Percentiles rank a stretch among this genome's conserved stretches.
Evolutionary conservation across 53 echinoderm and acorn worm genomes (phyloP).

Genomic region (Astropecten irregularis): DNA sequence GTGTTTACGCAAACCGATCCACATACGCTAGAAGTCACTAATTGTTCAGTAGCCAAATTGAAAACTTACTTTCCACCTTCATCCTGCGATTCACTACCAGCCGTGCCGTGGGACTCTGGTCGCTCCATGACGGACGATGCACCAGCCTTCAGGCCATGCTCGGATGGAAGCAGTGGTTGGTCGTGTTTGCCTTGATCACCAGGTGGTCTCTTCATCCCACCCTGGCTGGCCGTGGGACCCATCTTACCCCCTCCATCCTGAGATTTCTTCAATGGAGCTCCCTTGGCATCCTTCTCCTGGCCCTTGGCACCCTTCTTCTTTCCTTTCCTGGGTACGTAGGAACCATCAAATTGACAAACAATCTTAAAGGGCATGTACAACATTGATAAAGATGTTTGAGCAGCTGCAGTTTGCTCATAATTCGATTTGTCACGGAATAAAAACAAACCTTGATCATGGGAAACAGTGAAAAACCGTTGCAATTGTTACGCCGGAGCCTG

Average conservation of each 20-base stretch:
- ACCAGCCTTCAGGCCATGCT: constrained; percentile 86
- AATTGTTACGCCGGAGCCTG: no score
- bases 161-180: constrained; percentile 68
- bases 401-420: no score
- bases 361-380: no score
- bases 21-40: no score
- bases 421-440: no score
- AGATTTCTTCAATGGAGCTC: constrained; percentile 85
- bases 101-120: constrained; percentile 98
- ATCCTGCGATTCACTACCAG: constrained; percentile 87
- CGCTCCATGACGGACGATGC: constrained; percentile 79
- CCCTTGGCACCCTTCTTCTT: constrained; percentile 84
- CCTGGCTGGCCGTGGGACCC: constrained; percentile 76
- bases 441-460: no score
- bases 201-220: constrained; percentile 69
- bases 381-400: no score
- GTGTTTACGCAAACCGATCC: no score
- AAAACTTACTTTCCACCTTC: constrained; percentile 94
- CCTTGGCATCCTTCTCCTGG: constrained; percentile 90
- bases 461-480: no score
- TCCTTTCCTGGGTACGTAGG: constrained; percentile 78
- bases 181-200: constrained; percentile 75
- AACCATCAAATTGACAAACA: no score
- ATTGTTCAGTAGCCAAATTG: no score
- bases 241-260: constrained; percentile 72